phyloP scores from a whole-genome alignment of 2,888 invertebrate species.

The Eudasyphora cyanicolor region DNA sequence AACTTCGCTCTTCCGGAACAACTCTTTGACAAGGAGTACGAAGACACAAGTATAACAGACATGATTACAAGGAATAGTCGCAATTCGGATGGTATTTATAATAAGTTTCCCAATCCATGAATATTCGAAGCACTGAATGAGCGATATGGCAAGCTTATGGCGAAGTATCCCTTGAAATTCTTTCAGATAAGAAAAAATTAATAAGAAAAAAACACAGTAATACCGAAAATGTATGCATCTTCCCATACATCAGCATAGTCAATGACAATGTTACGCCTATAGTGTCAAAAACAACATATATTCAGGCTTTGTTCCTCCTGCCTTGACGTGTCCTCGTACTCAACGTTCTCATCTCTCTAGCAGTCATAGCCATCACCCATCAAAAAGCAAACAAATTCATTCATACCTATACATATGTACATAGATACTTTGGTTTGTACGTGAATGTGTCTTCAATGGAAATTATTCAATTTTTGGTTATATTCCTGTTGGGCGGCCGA shows the following conservation, averaged over 20 bases:
- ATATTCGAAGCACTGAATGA: background rate
- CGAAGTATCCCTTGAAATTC: background rate
- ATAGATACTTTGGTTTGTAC: background rate
- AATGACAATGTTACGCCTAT: constrained; percentile 16
- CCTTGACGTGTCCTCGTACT: background rate
- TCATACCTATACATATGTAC: background rate
- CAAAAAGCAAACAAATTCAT: too few species aligned
- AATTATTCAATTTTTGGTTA: constrained; percentile 13
- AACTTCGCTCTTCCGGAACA: too few species aligned
- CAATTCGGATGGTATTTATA: too few species aligned
- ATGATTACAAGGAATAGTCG: too few species aligned
- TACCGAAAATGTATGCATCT: constrained; percentile 22
- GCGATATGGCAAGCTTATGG: background rate
- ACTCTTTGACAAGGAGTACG: too few species aligned
- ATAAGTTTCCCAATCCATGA: too few species aligned
- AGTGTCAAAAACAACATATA: constrained; percentile 1
- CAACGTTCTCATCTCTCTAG: background rate
- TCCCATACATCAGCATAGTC: background rate
- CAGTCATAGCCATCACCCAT: too few species aligned
- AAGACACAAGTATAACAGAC: too few species aligned
- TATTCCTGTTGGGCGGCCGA: background rate
- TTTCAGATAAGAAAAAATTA: background rate
- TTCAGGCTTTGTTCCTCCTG: background rate
- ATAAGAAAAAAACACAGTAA: background rate
- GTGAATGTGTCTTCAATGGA: background rate